Conservation (phyloP, 2,113 vertebrate genomes). For the Numida meleagris region DNA sequence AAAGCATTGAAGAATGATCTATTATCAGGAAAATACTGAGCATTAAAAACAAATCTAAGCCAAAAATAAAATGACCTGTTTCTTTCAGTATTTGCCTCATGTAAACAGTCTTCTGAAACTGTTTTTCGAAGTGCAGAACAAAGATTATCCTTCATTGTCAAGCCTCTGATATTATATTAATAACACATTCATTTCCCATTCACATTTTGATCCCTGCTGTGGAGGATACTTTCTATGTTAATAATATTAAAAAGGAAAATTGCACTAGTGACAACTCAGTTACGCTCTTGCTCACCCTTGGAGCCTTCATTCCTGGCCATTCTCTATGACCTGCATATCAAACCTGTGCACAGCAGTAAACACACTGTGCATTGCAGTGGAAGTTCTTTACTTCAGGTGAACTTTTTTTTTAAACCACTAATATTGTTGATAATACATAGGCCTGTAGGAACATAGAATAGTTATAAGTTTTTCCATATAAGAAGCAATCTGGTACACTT, state of each 20-base stretch:
- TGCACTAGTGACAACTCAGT: neutral
- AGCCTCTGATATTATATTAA: conserved; percentile 5
- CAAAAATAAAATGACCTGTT: neutral
- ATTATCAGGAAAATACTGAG: neutral
- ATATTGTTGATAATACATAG: neutral
- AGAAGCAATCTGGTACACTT: neutral
- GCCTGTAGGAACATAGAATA: neutral
- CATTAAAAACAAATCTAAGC: neutral
- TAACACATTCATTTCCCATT: neutral
- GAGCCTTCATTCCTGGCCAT: neutral
- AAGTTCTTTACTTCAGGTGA: neutral
- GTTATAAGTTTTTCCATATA: neutral
- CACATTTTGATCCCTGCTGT: neutral
- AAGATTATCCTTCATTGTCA: neutral
- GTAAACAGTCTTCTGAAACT: neutral
- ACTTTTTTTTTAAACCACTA: neutral
- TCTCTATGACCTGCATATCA: neutral
- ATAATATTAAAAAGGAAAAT: neutral
- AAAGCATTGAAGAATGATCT: neutral
- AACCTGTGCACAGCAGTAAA: neutral
- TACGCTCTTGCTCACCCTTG: neutral
- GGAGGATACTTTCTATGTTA: neutral
- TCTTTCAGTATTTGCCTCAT: neutral
- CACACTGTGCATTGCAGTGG: neutral
- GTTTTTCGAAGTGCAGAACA: neutral